Percentiles rank a stretch among this genome's conserved stretches.
phyloP scores from a whole-genome alignment of 53 echinoderm and acorn worm genomes.

The Henricia sp. region DNA sequence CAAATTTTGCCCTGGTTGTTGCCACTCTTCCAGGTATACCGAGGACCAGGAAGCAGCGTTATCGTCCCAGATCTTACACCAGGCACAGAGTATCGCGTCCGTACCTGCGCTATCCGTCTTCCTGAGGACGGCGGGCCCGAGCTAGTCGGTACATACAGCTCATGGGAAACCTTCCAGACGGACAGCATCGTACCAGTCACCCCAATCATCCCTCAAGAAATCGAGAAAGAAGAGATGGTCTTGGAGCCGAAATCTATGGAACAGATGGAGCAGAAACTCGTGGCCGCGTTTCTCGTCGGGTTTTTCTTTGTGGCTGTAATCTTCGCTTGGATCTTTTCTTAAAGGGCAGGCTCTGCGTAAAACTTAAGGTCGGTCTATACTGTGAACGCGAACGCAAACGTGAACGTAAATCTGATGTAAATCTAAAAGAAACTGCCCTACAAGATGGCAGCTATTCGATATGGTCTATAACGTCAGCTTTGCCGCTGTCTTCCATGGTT shows the following conservation, averaged over 20 bases:
- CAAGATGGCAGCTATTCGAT: too few relatives aligned
- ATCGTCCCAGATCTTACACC: slow-evolving; percentile 73
- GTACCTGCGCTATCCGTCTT: slow-evolving; percentile 87
- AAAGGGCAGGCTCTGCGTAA: too few relatives aligned
- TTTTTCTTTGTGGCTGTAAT: slow-evolving; percentile 80
- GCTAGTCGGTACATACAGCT: slow-evolving; percentile 86
- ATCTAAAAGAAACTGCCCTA: too few relatives aligned
- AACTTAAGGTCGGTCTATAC: too few relatives aligned
- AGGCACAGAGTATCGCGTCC: slow-evolving; percentile 87
- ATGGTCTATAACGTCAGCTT: too few relatives aligned
- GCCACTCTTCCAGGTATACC: slow-evolving; percentile 71
- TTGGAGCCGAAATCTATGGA: slow-evolving; percentile 64
- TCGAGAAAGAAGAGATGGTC: slow-evolving; percentile 47
- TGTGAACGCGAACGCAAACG: too few relatives aligned
- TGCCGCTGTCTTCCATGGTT: too few relatives aligned
- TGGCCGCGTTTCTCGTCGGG: slow-evolving; percentile 76
- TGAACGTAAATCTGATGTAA: too few relatives aligned
- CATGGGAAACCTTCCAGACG: slow-evolving; percentile 78
- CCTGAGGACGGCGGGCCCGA: slow-evolving; percentile 83
- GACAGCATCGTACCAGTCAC: slow-evolving; percentile 54
- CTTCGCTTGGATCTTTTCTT: slow-evolving; percentile 74
- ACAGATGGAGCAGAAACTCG: slow-evolving; percentile 82
- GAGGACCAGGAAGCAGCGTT: slow-evolving; percentile 78
- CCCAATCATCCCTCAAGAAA: slow-evolving; percentile 30
- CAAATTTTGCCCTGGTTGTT: background rate